Conservation (phyloP, 2,113 vertebrate species). For the Chloroceryle aenea region DNA sequence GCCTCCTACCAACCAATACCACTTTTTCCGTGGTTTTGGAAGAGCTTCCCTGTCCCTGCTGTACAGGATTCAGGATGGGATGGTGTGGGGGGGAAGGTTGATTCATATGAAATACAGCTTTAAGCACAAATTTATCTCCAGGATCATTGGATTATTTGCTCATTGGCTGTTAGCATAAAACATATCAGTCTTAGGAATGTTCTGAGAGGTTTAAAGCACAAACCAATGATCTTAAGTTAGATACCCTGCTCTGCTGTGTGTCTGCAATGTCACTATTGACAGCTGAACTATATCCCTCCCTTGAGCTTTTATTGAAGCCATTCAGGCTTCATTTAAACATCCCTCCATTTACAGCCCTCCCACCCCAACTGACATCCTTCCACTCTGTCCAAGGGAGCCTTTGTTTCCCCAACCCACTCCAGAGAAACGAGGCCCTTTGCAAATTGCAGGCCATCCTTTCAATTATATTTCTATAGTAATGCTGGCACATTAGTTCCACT, state of each 20-base stretch:
- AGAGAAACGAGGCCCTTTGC: neutral
- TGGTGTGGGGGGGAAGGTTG: rapidly evolving
- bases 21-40: neutral
- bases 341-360: neutral
- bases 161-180: neutral
- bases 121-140: neutral
- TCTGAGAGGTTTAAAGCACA: neutral
- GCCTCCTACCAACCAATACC: neutral
- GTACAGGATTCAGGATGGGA: rapidly evolving
- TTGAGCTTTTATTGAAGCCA: neutral
- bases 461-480: constrained; percentile 48
- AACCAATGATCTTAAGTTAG: neutral
- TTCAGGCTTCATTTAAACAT: neutral
- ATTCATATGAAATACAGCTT: rapidly evolving
- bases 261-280: neutral
- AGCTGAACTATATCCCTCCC: neutral
- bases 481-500: constrained; percentile 65
- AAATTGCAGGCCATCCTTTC: constrained; percentile 46
- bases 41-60: neutral
- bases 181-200: neutral
- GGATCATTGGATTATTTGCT: neutral
- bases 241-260: neutral
- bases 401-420: neutral
- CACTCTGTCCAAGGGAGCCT: neutral
- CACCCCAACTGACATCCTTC: neutral